Conservation (phyloP, 2,113 vertebrate species). For the Alosa alosa region DNA sequence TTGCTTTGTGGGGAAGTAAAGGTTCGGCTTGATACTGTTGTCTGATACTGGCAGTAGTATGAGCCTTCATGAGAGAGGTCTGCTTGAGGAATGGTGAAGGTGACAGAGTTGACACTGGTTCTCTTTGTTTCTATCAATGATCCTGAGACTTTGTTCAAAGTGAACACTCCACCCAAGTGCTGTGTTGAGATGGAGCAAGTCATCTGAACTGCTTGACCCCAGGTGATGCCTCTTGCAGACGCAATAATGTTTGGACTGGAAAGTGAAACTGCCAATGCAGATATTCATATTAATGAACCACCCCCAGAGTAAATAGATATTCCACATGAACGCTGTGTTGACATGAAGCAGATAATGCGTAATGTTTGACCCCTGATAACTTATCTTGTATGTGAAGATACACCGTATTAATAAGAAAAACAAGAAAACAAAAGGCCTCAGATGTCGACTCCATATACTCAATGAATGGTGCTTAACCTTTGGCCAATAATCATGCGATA, state of each 20-base stretch:
- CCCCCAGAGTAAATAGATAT: too few species aligned
- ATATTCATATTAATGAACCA: background rate
- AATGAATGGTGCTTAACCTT: too few species aligned
- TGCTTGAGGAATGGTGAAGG: conserved; percentile 51
- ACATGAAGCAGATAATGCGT: too few species aligned
- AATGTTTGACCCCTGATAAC: conserved; percentile 17
- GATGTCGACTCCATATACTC: too few species aligned
- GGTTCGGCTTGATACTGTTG: background rate
- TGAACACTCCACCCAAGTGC: conserved; percentile 53
- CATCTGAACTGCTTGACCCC: conserved; percentile 62
- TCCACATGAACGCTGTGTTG: too few species aligned
- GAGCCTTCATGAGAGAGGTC: conserved; percentile 58
- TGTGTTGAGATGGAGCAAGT: conserved; percentile 55
- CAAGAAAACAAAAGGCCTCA: too few species aligned
- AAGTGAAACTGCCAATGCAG: conserved; percentile 49
- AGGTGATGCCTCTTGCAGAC: conserved; percentile 21
- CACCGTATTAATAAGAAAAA: conserved; percentile 47
- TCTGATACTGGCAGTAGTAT: conserved; percentile 66
- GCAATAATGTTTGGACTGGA: too few species aligned
- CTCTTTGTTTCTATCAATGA: conserved; percentile 49
- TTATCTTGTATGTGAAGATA: conserved; percentile 43
- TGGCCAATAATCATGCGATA: too few species aligned
- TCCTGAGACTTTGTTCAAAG: conserved; percentile 47
- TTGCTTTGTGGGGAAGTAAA: conserved; percentile 12
- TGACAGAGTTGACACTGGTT: conserved; percentile 29